These are phyloP conservation scores for Arctocebus calabarensis DNA, from an alignment of 2,797 vertebrate species.

Conservation along the genomic window DNA sequence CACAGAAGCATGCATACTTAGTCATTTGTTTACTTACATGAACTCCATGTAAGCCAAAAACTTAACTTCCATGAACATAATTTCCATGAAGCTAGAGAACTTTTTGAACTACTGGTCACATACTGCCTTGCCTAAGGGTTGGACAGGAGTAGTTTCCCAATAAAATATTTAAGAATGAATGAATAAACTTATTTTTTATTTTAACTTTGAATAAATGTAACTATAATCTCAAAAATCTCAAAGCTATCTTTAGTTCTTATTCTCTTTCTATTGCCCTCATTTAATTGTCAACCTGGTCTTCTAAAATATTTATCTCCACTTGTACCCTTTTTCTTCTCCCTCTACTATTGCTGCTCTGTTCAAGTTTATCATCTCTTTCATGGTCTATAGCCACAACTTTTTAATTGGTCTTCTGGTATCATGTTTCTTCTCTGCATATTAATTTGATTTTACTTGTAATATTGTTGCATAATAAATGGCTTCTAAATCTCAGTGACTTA, in stretches of 20 bases:
- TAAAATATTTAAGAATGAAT: constrained; percentile 1
- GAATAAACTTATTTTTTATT: neutral
- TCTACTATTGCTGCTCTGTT: neutral
- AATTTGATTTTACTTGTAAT: neutral
- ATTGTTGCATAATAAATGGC: neutral
- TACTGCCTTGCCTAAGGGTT: neutral
- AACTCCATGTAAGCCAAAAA: no score
- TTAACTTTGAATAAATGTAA: neutral
- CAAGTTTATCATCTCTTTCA: neutral
- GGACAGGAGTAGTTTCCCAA: neutral
- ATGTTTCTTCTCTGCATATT: neutral
- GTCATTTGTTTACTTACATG: neutral
- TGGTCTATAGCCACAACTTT: neutral
- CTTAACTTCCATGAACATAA: neutral
- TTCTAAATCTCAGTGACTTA: neutral
- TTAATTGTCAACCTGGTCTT: neutral
- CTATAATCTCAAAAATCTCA: neutral
- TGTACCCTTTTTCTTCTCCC: neutral
- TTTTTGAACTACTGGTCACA: neutral
- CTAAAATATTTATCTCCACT: neutral
- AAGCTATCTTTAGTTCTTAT: neutral
- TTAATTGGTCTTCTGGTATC: neutral
- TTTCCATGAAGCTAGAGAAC: neutral
- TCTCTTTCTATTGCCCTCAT: neutral
- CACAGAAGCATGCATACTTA: neutral